These are phyloP conservation scores for Thera britannica DNA, from an alignment of 2,888 invertebrate genomes.

Conservation along the genomic window DNA sequence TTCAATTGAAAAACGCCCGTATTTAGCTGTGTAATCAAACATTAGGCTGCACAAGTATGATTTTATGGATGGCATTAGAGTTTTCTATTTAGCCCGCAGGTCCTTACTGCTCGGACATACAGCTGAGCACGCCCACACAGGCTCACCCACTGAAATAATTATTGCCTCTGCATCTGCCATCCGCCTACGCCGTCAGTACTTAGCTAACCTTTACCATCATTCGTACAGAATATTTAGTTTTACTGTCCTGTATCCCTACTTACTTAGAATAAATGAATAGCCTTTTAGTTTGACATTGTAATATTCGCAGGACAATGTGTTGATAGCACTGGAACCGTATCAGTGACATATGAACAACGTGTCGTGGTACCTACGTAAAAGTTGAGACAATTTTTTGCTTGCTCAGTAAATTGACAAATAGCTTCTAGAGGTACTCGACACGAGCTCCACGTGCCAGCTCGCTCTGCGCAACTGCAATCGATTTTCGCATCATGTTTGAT, in stretches of 20 bases:
- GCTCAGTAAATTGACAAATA: slow-evolving; percentile 21
- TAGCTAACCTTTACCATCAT: slow-evolving; percentile 32
- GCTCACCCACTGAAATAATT: slow-evolving; percentile 32
- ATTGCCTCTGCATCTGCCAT: slow-evolving; percentile 21
- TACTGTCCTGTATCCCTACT: too few species aligned
- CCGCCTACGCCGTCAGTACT: slow-evolving; percentile 30
- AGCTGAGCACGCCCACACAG: slow-evolving; percentile 31
- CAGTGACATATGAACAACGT: slow-evolving; percentile 30
- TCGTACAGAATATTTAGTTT: neutral
- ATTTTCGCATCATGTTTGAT: slow-evolving; percentile 28
- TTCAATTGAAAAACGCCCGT: too few species aligned
- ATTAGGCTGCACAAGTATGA: too few species aligned
- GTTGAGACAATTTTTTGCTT: slow-evolving; percentile 2
- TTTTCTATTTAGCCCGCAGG: slow-evolving; percentile 14
- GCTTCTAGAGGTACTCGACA: slow-evolving; percentile 22
- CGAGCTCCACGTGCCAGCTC: slow-evolving; percentile 29
- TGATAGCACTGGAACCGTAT: slow-evolving; percentile 28
- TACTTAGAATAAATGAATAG: slow-evolving; percentile 16
- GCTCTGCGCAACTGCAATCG: slow-evolving; percentile 22
- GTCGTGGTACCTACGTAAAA: slow-evolving; percentile 35
- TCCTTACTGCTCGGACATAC: slow-evolving; percentile 5
- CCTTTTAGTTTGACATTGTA: slow-evolving; percentile 19
- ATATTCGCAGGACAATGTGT: slow-evolving; percentile 15
- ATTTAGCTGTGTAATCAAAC: too few species aligned
- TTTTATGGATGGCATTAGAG: neutral